phyloP scores from a whole-genome alignment of 2,113 vertebrate species.

The Delphinus delphis region DNA sequence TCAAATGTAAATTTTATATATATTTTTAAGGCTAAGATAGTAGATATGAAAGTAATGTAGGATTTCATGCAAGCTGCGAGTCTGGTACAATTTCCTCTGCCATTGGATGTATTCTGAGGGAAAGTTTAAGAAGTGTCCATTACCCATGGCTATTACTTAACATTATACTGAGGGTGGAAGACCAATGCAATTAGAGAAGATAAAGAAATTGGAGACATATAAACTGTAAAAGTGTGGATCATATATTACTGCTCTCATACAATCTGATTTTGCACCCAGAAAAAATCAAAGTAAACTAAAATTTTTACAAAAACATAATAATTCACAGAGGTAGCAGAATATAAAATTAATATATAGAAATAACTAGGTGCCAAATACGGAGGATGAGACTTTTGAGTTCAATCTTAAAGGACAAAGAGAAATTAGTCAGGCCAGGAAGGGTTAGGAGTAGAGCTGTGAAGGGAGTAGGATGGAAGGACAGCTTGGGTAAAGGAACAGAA shows the following conservation, averaged over 20 bases:
- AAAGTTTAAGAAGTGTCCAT: not conserved
- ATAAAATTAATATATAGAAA: not conserved
- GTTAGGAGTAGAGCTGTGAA: not conserved
- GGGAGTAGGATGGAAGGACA: not conserved
- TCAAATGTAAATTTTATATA: not conserved
- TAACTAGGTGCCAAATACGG: not conserved
- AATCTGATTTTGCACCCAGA: not conserved
- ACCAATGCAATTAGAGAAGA: not conserved
- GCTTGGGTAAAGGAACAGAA: not conserved
- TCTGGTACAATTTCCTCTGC: not conserved
- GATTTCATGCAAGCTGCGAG: not conserved
- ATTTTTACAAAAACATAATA: not conserved
- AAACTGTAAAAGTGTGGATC: not conserved
- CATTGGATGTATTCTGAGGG: not conserved
- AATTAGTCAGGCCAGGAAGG: not conserved
- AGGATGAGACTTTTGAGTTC: not conserved
- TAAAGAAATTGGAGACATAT: not conserved
- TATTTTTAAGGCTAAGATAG: not conserved
- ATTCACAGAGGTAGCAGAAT: not conserved
- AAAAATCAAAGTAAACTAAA: not conserved
- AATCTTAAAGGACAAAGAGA: not conserved
- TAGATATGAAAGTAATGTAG: not conserved
- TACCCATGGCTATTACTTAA: not conserved
- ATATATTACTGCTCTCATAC: not conserved
- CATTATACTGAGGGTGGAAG: not conserved